These are phyloP conservation scores for Apoderus coryli DNA, from an alignment of 2,888 invertebrate genomes.

Conservation along the genomic window DNA sequence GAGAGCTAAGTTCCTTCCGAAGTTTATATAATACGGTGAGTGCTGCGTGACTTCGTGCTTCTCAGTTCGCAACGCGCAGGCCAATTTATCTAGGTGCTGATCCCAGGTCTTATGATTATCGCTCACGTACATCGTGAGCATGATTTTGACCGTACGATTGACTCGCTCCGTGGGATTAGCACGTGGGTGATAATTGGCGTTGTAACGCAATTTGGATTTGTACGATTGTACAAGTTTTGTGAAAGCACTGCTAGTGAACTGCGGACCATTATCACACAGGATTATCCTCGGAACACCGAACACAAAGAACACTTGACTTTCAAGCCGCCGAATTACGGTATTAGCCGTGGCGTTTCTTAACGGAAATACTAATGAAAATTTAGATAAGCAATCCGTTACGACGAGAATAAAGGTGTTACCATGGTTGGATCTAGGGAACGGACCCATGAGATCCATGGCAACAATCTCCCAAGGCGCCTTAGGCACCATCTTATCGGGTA, in stretches of 20 bases:
- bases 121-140: too few species aligned
- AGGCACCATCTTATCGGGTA: too few species aligned
- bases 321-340: slow-evolving; percentile 6
- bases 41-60: slow-evolving; percentile 15
- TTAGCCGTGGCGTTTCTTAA: slow-evolving; percentile 10
- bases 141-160: slow-evolving; percentile 22
- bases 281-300: slow-evolving; percentile 14
- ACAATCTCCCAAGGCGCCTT: slow-evolving; percentile 12
- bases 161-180: slow-evolving; percentile 23
- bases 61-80: slow-evolving; percentile 15
- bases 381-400: slow-evolving; percentile 9
- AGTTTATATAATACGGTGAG: slow-evolving; percentile 15
- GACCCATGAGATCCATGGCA: slow-evolving; percentile 13
- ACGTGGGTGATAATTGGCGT: slow-evolving; percentile 22
- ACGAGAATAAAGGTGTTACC: slow-evolving; percentile 9
- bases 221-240: too few species aligned
- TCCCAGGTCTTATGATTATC: slow-evolving; percentile 19
- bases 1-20: slow-evolving; percentile 14
- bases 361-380: slow-evolving; percentile 11
- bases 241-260: too few species aligned
- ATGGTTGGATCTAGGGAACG: slow-evolving; percentile 11
- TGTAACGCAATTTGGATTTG: too few species aligned
- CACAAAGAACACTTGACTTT: slow-evolving; percentile 10
- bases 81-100: slow-evolving; percentile 13
- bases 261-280: too few species aligned